Percentiles rank a stretch among this genome's conserved stretches.
Conservation (phyloP, 2,797 vertebrate genomes). For the Craterocephalus amniculus region DNA sequence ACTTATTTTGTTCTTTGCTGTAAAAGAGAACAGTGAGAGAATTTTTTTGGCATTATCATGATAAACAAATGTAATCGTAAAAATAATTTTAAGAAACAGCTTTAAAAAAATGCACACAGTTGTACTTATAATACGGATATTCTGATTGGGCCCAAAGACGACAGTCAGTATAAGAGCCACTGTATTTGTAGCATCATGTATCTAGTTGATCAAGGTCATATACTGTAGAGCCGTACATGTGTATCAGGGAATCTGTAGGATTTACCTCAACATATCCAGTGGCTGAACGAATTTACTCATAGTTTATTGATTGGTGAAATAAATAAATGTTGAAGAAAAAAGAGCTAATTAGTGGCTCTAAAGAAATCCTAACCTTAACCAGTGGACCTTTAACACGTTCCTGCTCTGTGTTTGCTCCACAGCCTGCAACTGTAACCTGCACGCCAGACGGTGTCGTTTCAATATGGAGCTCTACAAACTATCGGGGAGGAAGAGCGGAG, state of each 20-base stretch:
- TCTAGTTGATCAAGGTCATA: too few species aligned
- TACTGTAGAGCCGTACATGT: too few species aligned
- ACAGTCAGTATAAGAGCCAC: too few species aligned
- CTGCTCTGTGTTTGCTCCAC: slow-evolving; percentile 16
- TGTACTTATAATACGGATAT: too few species aligned
- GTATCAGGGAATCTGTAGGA: too few species aligned
- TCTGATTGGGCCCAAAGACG: too few species aligned
- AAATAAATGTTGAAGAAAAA: background rate
- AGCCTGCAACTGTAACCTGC: slow-evolving; percentile 98
- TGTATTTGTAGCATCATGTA: too few species aligned
- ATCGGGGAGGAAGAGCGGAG: slow-evolving; percentile 93
- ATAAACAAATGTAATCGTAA: background rate
- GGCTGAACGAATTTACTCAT: background rate
- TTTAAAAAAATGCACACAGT: background rate
- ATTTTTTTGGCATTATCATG: too few species aligned
- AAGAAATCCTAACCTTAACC: background rate
- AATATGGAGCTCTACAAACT: slow-evolving; percentile 99
- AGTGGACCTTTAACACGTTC: too few species aligned
- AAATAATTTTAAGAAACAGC: background rate
- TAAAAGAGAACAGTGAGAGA: too few species aligned
- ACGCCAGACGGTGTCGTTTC: slow-evolving; percentile 96
- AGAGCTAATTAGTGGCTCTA: background rate
- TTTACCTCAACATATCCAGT: too few species aligned
- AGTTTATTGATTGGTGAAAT: background rate
- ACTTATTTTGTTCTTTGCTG: background rate